phyloP scores from a whole-genome alignment of 2,797 vertebrate genomes.

The Pelobates cultripes region DNA sequence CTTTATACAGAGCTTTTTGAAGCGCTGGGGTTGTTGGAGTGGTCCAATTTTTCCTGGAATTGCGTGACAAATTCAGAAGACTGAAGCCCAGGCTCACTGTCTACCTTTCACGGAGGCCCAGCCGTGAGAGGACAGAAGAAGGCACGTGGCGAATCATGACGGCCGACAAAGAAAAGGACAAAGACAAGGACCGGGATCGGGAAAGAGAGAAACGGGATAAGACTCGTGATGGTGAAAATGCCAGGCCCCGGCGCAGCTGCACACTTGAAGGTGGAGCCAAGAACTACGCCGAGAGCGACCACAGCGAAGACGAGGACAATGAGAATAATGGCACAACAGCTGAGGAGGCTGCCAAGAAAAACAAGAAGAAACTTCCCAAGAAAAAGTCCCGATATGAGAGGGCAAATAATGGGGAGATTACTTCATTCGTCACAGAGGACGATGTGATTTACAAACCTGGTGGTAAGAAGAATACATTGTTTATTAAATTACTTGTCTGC shows the following conservation, averaged over 20 bases:
- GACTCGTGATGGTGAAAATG: conserved; percentile 84
- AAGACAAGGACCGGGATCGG: conserved; percentile 93
- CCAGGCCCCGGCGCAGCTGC: conserved; percentile 91
- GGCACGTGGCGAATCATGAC: conserved; percentile 99
- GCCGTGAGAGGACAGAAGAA: conserved; percentile 99
- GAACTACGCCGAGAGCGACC: conserved; percentile 97
- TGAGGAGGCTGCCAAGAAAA: conserved; percentile 91
- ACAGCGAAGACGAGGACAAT: conserved; percentile 96
- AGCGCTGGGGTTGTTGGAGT: conserved; percentile 97
- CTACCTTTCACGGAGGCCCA: conserved; percentile 99
- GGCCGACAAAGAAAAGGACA: conserved; percentile 96
- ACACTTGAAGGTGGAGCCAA: conserved; percentile 94
- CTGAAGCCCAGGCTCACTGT: conserved; percentile 99
- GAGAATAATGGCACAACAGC: conserved; percentile 86
- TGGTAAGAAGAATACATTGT: conserved; percentile 77
- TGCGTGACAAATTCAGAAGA: conserved; percentile 99
- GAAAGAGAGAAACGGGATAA: conserved; percentile 93
- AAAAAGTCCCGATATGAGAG: conserved; percentile 97
- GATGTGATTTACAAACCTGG: conserved; percentile 95
- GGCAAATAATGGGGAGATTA: conserved; percentile 94
- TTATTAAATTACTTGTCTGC: too few relatives aligned
- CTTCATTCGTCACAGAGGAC: conserved; percentile 95
- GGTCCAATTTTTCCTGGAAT: conserved; percentile 99
- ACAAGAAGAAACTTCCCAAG: conserved; percentile 95
- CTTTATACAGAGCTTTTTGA: conserved; percentile 81